Evolutionary conservation across 2,888 invertebrate genomes (phyloP).

Genomic region (Lomographa bimaculata): DNA sequence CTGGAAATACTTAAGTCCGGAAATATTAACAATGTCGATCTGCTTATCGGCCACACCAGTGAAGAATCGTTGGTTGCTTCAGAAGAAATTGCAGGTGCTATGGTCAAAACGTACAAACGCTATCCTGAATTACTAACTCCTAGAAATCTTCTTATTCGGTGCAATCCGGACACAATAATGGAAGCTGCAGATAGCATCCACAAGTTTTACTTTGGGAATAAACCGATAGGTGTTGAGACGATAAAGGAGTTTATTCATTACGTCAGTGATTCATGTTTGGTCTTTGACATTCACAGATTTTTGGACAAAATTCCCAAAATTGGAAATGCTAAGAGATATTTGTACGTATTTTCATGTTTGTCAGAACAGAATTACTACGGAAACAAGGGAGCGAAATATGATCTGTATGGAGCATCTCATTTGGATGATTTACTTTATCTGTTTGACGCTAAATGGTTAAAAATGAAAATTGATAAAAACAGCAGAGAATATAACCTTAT

Average conservation of each 20-base stretch:
- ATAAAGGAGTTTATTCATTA: conserved; percentile 45
- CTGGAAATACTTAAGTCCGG: conserved; percentile 58
- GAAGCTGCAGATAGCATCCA: conserved; percentile 46
- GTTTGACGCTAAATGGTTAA: conserved; percentile 45
- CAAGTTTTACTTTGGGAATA: conserved; percentile 48
- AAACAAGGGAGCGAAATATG: conserved; percentile 40
- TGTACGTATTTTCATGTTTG: conserved; percentile 50
- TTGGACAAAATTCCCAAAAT: conserved; percentile 22
- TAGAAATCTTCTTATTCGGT: conserved; percentile 40
- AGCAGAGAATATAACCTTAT: conserved; percentile 49
- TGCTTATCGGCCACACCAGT: conserved; percentile 87
- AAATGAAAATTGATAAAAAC: conserved; percentile 43
- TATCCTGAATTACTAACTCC: conserved; percentile 51
- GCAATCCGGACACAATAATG: conserved; percentile 36
- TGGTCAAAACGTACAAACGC: conserved; percentile 34
- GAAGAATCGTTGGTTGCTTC: conserved; percentile 80
- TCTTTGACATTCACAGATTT: conserved; percentile 38
- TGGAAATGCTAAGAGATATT: conserved; percentile 21
- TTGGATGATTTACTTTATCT: conserved; percentile 60
- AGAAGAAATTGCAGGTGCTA: conserved; percentile 17
- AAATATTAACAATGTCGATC: conserved; percentile 77
- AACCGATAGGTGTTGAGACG: conserved; percentile 29
- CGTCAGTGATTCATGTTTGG: conserved; percentile 35
- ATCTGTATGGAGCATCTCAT: conserved; percentile 50
- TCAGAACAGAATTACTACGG: conserved; percentile 53